phyloP scores from a whole-genome alignment of 30 jellyfish, hydroid and myxozoan genomes.

The Sanderia malayensis region DNA sequence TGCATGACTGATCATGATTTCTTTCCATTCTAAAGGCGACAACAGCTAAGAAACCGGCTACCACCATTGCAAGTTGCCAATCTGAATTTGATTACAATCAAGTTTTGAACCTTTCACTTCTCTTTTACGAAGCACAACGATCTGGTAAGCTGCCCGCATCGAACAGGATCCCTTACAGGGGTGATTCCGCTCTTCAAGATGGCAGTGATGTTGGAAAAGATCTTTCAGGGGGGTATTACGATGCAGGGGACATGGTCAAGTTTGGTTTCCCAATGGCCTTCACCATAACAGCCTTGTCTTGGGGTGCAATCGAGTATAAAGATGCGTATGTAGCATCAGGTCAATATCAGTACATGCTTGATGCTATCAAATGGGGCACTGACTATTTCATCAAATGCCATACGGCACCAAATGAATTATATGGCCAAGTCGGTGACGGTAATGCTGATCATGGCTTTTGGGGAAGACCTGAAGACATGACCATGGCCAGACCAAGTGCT shows the following conservation, averaged over 20 bases:
- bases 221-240: slow-evolving; percentile 79
- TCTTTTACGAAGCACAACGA: slow-evolving; percentile 83
- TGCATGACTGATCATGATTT: no score
- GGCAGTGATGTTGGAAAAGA: slow-evolving; percentile 41
- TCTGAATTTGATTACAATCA: slow-evolving; percentile 42
- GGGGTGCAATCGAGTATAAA: slow-evolving; percentile 70
- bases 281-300: slow-evolving; percentile 63
- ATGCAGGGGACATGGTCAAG: slow-evolving; percentile 85
- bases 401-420: slow-evolving; percentile 54
- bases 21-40: neutral
- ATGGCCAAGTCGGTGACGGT: slow-evolving; percentile 81
- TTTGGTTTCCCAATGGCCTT: slow-evolving; percentile 78
- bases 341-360: slow-evolving; percentile 53
- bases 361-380: slow-evolving; percentile 81
- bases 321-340: slow-evolving; percentile 71
- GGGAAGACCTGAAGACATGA: slow-evolving; percentile 77
- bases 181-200: slow-evolving; percentile 55
- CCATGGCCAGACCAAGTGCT: slow-evolving; percentile 41
- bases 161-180: slow-evolving; percentile 65
- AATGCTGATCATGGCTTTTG: slow-evolving; percentile 63
- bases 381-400: slow-evolving; percentile 82
- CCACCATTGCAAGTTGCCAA: slow-evolving; percentile 15
- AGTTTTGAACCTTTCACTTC: slow-evolving; percentile 50
- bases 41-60: neutral
- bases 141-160: slow-evolving; percentile 71